A percentile compares a stretch with the other conserved stretches of the same genome.
Evolutionary conservation across 2,113 vertebrate genomes (phyloP).

Genomic region (Chauna torquata): DNA sequence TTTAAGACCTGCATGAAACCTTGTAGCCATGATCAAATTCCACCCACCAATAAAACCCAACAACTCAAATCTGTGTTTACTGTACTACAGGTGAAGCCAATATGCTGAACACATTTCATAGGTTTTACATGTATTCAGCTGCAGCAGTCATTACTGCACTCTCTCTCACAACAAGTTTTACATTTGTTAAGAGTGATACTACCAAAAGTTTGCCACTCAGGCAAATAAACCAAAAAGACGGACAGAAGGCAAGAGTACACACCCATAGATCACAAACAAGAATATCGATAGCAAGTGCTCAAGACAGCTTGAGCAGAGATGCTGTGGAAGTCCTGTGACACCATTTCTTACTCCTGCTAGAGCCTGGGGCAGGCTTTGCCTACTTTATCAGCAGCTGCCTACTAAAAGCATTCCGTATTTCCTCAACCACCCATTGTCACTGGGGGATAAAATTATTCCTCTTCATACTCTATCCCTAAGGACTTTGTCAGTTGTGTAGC

Average conservation of each 20-base stretch:
- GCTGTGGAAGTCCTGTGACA: neutral
- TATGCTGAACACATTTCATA: neutral
- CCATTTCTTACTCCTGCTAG: neutral
- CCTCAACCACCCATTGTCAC: neutral
- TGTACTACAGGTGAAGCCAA: neutral
- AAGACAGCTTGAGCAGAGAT: neutral
- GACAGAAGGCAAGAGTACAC: neutral
- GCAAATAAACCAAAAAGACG: neutral
- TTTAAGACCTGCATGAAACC: neutral
- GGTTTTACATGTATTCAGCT: neutral
- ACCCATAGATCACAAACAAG: neutral
- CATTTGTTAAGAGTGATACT: too few species aligned
- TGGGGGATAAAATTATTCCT: neutral
- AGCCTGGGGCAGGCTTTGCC: neutral
- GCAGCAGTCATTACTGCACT: neutral
- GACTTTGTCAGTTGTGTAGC: neutral
- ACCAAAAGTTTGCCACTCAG: neutral
- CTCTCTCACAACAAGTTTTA: neutral
- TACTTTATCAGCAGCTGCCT: neutral
- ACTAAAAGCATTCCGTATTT: neutral
- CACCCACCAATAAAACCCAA: neutral
- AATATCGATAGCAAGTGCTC: neutral
- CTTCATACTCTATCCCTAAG: neutral
- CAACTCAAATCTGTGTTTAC: neutral
- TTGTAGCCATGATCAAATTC: neutral